These are phyloP conservation scores for Cliona cf. orientalis DNA, from an alignment of 37 sponge, comb jelly and placozoan species.

Conservation along the genomic window DNA sequence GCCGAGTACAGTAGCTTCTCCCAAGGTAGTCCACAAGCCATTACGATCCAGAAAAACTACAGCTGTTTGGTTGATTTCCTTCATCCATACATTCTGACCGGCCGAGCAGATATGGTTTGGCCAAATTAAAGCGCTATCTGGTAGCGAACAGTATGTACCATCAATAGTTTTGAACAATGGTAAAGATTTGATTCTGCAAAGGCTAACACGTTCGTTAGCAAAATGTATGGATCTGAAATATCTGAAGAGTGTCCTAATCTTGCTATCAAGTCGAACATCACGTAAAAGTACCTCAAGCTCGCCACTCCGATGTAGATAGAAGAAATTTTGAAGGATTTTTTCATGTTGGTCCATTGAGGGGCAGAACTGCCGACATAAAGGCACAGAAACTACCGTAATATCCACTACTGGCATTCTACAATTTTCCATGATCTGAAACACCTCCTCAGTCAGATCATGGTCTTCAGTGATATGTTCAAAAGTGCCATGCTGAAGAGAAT, in stretches of 20 bases:
- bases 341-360: background rate
- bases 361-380: background rate
- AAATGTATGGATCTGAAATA: background rate
- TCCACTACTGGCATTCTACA: slow-evolving; percentile 18
- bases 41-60: background rate
- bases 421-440: background rate
- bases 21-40: background rate
- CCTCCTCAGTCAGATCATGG: background rate
- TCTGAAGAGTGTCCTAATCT: background rate
- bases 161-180: slow-evolving; percentile 35
- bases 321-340: background rate
- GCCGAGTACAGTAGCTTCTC: background rate
- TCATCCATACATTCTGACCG: background rate
- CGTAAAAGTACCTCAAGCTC: background rate
- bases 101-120: background rate
- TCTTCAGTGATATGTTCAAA: too few species aligned
- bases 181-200: slow-evolving; percentile 2
- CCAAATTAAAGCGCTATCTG: background rate
- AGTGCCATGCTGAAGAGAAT: background rate
- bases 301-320: background rate
- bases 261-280: background rate
- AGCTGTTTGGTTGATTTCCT: background rate
- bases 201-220: background rate
- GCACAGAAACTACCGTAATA: too few species aligned
- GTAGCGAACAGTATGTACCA: background rate